A percentile compares a stretch with the other conserved stretches of the same genome.
These are phyloP conservation scores for Drosophila setifemur DNA, from an alignment of 1,140 invertebrate genomes.

Conservation along the genomic window DNA sequence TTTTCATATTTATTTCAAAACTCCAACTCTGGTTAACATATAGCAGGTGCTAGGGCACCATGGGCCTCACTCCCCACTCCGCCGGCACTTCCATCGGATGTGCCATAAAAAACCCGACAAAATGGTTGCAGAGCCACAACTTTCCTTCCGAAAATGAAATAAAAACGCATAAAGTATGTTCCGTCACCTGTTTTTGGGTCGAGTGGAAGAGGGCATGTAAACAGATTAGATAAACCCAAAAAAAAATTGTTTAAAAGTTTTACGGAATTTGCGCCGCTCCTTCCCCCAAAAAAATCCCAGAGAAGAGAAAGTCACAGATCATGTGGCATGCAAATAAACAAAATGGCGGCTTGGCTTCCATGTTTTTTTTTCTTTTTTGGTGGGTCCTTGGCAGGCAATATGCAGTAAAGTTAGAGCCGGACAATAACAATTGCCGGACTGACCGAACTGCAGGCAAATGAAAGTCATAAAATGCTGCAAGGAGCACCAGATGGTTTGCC, in stretches of 20 bases:
- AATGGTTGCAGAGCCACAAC: constrained; percentile 33
- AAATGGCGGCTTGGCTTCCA: constrained; percentile 41
- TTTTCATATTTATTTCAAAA: constrained; percentile 60
- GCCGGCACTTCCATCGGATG: constrained; percentile 25
- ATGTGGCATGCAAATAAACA: constrained; percentile 51
- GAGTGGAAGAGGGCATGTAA: constrained; percentile 16
- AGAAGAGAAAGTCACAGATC: constrained; percentile 20
- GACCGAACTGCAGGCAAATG: constrained; percentile 62
- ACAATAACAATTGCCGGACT: constrained; percentile 41
- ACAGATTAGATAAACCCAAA: constrained; percentile 61
- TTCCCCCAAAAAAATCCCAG: constrained; percentile 4
- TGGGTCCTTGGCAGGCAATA: too few relatives aligned
- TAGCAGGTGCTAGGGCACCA: constrained; percentile 8
- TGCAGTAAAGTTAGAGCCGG: constrained; percentile 52
- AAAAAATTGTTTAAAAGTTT: constrained; percentile 58
- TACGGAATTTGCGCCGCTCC: too few relatives aligned
- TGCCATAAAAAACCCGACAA: constrained; percentile 67
- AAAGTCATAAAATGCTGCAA: constrained; percentile 72
- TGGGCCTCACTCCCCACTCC: neutral
- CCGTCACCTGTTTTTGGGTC: constrained; percentile 40
- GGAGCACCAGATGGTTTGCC: constrained; percentile 12
- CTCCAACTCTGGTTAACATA: constrained; percentile 34
- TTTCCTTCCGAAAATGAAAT: constrained; percentile 50
- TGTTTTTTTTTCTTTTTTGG: neutral
- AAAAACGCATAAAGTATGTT: constrained; percentile 71